Evolutionary conservation across 2,113 vertebrate genomes (phyloP), one percentile per base, ranked within the genome.

Genomic region (Corynorhinus townsendii): DNA sequence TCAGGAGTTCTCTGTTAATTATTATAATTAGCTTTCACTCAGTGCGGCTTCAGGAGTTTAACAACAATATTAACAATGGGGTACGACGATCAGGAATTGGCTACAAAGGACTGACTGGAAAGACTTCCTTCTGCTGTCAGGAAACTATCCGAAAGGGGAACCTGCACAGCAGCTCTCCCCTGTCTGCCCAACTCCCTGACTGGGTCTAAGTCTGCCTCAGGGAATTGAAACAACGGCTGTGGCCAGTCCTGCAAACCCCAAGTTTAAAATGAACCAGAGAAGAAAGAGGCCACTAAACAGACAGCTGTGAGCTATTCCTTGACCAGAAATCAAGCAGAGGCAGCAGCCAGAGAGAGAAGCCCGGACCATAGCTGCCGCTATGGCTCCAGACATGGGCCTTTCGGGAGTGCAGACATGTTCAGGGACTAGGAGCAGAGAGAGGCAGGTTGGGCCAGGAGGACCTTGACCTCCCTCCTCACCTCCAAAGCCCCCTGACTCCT

Each of bases 1-100:
- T 98, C 98, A 98, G n/a, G 96, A 98, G 98, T 98, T 98, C 98
- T 97, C 98, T 98, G 98, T 98, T 99, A 98, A 98, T 99, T 98
- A 98, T 98, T 98, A 98, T 98, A 98, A 98, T 98, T 98, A 98
- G 97, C 98, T 98, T 98, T 98, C 89, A 43, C 98, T 98, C 96
- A 7, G 97, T 82, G 93, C 91, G 97, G 97, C 98, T 88, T 97
- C 97, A 26, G 97, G 97, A 98, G 98, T 98, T 98, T 97, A 97
- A 98, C 98, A 98, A 98, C 97, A 98, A 97, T 98, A 97, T 98
- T 98, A 98, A 98, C 97, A 97, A 98, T 86, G 98, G 97, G 97
- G 97, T 96, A 98, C 33, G 93, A 47, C 22, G 95, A 96, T 92
- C 1, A n/a, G 82, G 97, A 96, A 97, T 94, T 77, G 97, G 96